Percentiles rank a stretch among this genome's conserved stretches.
phyloP scores from a whole-genome alignment of 1,140 invertebrate species.

The Aphaenogaster ashmeadi region DNA sequence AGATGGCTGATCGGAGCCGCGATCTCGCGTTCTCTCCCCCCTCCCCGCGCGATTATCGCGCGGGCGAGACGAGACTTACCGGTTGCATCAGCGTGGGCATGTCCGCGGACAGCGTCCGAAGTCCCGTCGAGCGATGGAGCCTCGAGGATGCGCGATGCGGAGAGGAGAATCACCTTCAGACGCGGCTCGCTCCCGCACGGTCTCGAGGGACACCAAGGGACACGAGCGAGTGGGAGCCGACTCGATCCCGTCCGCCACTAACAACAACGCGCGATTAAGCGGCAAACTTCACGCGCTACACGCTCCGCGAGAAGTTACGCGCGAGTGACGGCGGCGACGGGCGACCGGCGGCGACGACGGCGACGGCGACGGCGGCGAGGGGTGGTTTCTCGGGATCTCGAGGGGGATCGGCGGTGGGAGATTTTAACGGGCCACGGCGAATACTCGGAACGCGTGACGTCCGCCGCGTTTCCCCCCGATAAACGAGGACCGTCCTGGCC shows the following conservation, averaged over 20 bases:
- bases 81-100: slow-evolving; percentile 80
- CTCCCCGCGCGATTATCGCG: background rate
- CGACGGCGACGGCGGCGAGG: slow-evolving; percentile 8
- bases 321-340: slow-evolving; percentile 32
- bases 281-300: slow-evolving; percentile 32
- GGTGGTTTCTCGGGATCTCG: slow-evolving; percentile 9
- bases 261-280: slow-evolving; percentile 38
- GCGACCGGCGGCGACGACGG: background rate
- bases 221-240: slow-evolving; percentile 49
- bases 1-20: background rate
- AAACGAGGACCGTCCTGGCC: background rate
- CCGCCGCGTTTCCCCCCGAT: background rate
- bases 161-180: slow-evolving; percentile 9
- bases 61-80: slow-evolving; percentile 69
- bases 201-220: slow-evolving; percentile 8
- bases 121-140: background rate
- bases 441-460: background rate
- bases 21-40: background rate
- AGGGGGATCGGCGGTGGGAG: background rate
- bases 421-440: background rate
- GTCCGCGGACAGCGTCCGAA: slow-evolving; percentile 12
- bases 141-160: background rate
- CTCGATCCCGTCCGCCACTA: slow-evolving; percentile 53
- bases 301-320: slow-evolving; percentile 57
- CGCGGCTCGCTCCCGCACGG: slow-evolving; percentile 24